Evolutionary conservation across 53 echinoderm and acorn worm species (phyloP).

Genomic region (Stichopus horrens): DNA sequence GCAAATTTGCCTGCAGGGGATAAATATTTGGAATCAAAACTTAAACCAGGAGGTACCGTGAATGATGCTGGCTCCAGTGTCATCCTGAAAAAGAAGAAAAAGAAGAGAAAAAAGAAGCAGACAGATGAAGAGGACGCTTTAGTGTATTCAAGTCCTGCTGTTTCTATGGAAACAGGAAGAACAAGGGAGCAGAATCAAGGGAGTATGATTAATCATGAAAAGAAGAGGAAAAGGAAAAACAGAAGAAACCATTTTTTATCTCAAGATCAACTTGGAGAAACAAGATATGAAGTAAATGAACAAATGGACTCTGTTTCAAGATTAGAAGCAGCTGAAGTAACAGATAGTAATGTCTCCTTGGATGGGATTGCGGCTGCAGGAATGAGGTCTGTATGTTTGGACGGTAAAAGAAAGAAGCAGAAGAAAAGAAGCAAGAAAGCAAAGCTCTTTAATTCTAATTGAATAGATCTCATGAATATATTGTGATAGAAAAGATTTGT

Average conservation of each 20-base stretch:
- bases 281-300: neutral
- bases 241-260: neutral
- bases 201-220: neutral
- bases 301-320: neutral
- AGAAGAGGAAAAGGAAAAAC: neutral
- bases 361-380: neutral
- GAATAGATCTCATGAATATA: too few relatives aligned
- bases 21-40: too few relatives aligned
- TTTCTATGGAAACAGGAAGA: neutral
- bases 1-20: too few relatives aligned
- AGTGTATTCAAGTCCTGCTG: neutral
- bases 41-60: too few relatives aligned
- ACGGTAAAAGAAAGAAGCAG: neutral
- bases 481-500: too few relatives aligned
- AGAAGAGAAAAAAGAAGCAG: neutral
- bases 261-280: neutral
- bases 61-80: neutral
- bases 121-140: neutral
- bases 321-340: neutral
- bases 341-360: neutral
- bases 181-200: neutral
- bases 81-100: conserved; percentile 1
- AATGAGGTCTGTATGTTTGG: neutral
- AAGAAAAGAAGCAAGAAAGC: neutral
- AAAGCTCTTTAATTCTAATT: neutral